Evolutionary conservation across 2,113 vertebrate genomes (phyloP).

Genomic region (Suricata suricatta): DNA sequence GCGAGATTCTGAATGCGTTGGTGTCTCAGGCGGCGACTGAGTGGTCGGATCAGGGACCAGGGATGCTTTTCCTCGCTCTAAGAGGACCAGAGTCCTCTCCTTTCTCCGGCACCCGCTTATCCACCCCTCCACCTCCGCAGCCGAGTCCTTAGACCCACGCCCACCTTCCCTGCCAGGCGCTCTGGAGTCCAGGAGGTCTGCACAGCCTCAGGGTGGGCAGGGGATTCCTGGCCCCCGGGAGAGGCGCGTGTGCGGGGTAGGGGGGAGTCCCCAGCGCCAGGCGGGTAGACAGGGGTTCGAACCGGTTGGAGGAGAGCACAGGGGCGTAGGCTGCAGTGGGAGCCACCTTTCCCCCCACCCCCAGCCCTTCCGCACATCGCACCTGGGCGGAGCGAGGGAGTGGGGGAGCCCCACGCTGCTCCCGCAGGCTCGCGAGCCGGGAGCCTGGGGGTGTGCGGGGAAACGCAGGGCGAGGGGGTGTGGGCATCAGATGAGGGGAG

Average conservation of each 20-base stretch:
- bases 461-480: neutral
- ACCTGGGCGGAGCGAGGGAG: conserved; percentile 64
- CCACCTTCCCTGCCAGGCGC: conserved; percentile 10
- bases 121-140: neutral
- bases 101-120: neutral
- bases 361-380: neutral
- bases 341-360: neutral
- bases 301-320: neutral
- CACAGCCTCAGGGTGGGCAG: neutral
- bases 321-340: conserved; percentile 26
- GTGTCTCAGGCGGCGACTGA: conserved; percentile 59
- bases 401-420: neutral
- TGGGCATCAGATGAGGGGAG: neutral
- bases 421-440: neutral
- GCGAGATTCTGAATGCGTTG: conserved; percentile 39
- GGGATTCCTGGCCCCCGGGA: neutral
- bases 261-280: neutral
- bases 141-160: conserved; percentile 1
- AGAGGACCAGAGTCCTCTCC: neutral
- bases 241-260: neutral
- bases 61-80: neutral
- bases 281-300: neutral
- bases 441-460: neutral
- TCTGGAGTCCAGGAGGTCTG: neutral
- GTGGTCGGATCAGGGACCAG: neutral